A percentile compares a stretch with the other conserved stretches of the same genome.
phyloP scores from a whole-genome alignment of 2,797 vertebrate species.

The Lacerta viridis region DNA sequence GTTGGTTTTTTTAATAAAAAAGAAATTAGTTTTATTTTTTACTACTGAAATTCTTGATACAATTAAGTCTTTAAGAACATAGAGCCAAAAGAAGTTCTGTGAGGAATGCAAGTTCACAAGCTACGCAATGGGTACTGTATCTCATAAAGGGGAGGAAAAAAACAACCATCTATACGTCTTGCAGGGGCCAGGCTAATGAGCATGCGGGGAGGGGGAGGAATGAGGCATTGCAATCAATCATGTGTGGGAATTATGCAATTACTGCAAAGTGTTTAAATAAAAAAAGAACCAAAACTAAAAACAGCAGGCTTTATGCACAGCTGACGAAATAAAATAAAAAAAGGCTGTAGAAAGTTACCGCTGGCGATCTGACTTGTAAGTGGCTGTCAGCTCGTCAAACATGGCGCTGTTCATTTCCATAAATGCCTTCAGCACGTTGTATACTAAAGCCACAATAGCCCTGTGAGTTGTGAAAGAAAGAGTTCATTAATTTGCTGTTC shows the following conservation, averaged over 20 bases:
- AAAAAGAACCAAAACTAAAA: constrained; percentile 36
- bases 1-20: background rate
- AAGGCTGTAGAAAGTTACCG: constrained; percentile 91
- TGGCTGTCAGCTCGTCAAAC: constrained; percentile 98
- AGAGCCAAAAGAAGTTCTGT: constrained; percentile 23
- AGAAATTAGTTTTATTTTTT: constrained; percentile 7
- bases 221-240: constrained; percentile 41
- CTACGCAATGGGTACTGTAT: background rate
- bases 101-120: constrained; percentile 46
- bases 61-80: constrained; percentile 18
- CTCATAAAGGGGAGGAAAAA: constrained; percentile 15
- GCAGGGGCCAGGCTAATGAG: constrained; percentile 36
- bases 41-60: constrained; percentile 33
- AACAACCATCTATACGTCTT: constrained; percentile 42
- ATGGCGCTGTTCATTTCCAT: constrained; percentile 99
- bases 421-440: constrained; percentile 98
- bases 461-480: constrained; percentile 76
- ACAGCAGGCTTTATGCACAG: constrained; percentile 70
- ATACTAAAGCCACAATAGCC: constrained; percentile 98
- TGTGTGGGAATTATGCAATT: constrained; percentile 41
- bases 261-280: constrained; percentile 52
- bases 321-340: constrained; percentile 73
- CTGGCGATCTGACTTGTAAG: constrained; percentile 99
- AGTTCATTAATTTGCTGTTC: constrained; percentile 50
- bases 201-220: constrained; percentile 31